Evolutionary conservation across 1,140 invertebrate species (phyloP).

Genomic region (Pentalonia nigronervosa): DNA sequence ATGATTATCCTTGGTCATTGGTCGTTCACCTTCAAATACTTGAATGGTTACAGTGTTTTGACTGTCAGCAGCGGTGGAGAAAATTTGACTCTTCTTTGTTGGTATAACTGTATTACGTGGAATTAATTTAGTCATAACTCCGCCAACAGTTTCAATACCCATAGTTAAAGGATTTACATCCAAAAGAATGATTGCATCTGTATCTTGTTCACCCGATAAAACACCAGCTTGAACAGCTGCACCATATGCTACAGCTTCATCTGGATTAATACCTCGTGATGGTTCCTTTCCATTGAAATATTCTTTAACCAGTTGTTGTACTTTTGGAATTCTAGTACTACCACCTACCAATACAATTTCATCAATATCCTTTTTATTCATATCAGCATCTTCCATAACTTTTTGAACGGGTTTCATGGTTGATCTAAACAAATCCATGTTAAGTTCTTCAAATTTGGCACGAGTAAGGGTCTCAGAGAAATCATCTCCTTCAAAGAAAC

Average conservation of each 20-base stretch:
- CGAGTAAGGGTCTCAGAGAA: slow-evolving; percentile 99
- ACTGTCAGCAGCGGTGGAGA: slow-evolving; percentile 98
- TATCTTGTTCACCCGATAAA: slow-evolving; percentile 88
- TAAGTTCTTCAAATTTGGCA: slow-evolving; percentile 99
- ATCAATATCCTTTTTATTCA: slow-evolving; percentile 98
- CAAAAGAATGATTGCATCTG: slow-evolving; percentile 93
- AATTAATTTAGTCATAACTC: slow-evolving; percentile 99
- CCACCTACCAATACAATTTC: slow-evolving; percentile 99
- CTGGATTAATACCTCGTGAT: slow-evolving; percentile 96
- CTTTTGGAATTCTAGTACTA: slow-evolving; percentile 98
- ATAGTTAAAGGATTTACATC: slow-evolving; percentile 98
- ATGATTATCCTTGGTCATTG: slow-evolving; percentile 99
- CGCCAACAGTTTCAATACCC: slow-evolving; percentile 99
- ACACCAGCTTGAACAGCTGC: slow-evolving; percentile 98
- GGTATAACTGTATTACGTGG: slow-evolving; percentile 98
- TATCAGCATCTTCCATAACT: slow-evolving; percentile 96
- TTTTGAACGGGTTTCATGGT: slow-evolving; percentile 99
- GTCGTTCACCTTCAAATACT: slow-evolving; percentile 94
- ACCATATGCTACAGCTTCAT: slow-evolving; percentile 97
- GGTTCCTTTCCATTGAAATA: slow-evolving; percentile 96
- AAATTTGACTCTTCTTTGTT: slow-evolving; percentile 99
- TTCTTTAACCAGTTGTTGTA: slow-evolving; percentile 98
- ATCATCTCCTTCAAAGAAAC: slow-evolving; percentile 98
- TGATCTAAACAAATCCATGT: slow-evolving; percentile 98
- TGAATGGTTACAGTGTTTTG: slow-evolving; percentile 99